Percentiles rank a stretch among this genome's conserved stretches.
Evolutionary conservation across 1,140 invertebrate genomes (phyloP).

Genomic region (Kradibia gibbosae): DNA sequence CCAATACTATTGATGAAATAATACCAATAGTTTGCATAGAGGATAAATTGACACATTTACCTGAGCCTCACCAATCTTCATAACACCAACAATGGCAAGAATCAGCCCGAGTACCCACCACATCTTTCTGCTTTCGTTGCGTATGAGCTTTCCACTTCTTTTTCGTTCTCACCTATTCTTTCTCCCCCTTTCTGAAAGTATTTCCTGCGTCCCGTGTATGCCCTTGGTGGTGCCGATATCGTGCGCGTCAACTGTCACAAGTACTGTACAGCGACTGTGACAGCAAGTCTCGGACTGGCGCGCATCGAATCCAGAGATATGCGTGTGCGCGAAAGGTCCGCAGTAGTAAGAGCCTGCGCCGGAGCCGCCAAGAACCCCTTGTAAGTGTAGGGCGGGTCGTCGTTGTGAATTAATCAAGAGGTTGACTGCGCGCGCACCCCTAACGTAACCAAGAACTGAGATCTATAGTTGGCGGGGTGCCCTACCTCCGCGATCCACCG

Average conservation of each 20-base stretch:
- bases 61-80: neutral
- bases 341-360: neutral
- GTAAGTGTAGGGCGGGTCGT: neutral
- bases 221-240: neutral
- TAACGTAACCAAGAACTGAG: conserved; percentile 15
- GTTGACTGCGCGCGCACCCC: neutral
- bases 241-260: neutral
- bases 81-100: neutral
- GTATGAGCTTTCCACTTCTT: neutral
- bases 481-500: neutral
- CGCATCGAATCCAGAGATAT: neutral
- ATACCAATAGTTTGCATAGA: neutral
- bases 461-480: conserved; percentile 22
- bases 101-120: neutral
- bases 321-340: neutral
- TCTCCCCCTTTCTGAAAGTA: neutral
- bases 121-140: neutral
- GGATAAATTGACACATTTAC: neutral
- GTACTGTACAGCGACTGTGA: neutral
- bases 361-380: neutral
- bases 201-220: neutral
- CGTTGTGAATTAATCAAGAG: neutral
- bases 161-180: neutral
- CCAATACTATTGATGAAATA: neutral
- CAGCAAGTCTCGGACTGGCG: neutral